phyloP scores from a whole-genome alignment of 1,140 invertebrate genomes.

The Colletes latitarsis region DNA sequence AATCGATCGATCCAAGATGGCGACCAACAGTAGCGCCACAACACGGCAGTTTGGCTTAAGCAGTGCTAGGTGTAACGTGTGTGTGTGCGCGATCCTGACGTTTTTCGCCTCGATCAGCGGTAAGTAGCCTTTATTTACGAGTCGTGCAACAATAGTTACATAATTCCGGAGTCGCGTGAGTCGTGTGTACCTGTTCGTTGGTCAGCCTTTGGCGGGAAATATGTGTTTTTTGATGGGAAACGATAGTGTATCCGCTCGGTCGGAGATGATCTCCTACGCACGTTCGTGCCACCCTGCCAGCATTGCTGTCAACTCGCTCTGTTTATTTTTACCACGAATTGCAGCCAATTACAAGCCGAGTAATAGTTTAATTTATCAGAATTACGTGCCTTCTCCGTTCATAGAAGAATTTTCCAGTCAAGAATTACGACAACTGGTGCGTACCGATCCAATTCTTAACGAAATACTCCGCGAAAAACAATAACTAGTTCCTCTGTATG shows the following conservation, averaged over 20 bases:
- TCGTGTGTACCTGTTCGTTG: constrained; percentile 38
- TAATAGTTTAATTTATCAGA: constrained; percentile 35
- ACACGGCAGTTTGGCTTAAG: constrained; percentile 60
- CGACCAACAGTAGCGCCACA: constrained; percentile 62
- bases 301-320: constrained; percentile 64
- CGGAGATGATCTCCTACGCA: constrained; percentile 71
- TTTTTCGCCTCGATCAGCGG: constrained; percentile 76
- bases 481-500: neutral
- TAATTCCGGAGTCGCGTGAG: constrained; percentile 68
- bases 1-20: constrained; percentile 70
- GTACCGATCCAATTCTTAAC: neutral
- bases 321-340: constrained; percentile 73
- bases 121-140: constrained; percentile 78
- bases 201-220: constrained; percentile 60
- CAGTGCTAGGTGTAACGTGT: constrained; percentile 62
- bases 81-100: constrained; percentile 74
- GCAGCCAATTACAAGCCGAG: constrained; percentile 39
- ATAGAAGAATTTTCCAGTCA: constrained; percentile 15
- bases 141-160: constrained; percentile 76
- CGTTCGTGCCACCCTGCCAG: constrained; percentile 61
- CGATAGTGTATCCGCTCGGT: constrained; percentile 20
- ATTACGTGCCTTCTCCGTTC: constrained; percentile 16
- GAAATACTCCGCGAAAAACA: neutral
- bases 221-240: constrained; percentile 24
- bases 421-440: neutral